Evolutionary conservation across 2,888 invertebrate genomes (phyloP), one percentile per base, ranked within the genome.

Genomic region (Nomada fabriciana): DNA sequence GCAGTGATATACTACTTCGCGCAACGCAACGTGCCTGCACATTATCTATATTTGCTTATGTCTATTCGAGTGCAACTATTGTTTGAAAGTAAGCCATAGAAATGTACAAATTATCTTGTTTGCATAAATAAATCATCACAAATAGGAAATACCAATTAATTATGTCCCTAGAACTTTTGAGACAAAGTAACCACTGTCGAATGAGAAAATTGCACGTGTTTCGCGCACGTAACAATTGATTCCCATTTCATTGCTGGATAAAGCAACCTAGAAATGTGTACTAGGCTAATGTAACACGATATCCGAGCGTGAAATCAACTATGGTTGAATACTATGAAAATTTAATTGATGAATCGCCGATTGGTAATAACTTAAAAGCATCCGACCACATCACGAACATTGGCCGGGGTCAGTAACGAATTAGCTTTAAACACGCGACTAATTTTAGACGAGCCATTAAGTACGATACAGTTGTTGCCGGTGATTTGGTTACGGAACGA

Each of bases 401-500:
- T 47, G 59, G 11, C n/a, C 50, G 47, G 52, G n/a, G 42, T 61
- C 60, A 65, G 25, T 63, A 80, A 80, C 72, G 72, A 72, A 78
- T 80, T 63, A 68, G 29, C 80, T 61, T 80, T 80, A 80, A 80
- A 80, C 79, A 80, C 67, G 72, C 79, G 63, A 79, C 80, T 79
- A 79, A 79, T 80, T 79, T 80, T 55, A 67, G 79, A 67, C 67
- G 52, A 57, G 10, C 79, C 67, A 53, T 79, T 80, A 72, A 72
- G 68, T 57, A n/a, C 61, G 72, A 72, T 57, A 23, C 67, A 72
- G 72, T 72, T 52, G 79, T 57, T 64, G 36, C 15, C 65, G 55
- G 20, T 55, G 52, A 68, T 63, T 52, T n/a, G 50, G 60, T 43
- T 65, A 29, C 65, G 72, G 61, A 79, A 72, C 63, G 50, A 64